These are phyloP conservation scores for Pseudolaguvia tuberculata DNA, from an alignment of 2,113 vertebrate genomes.

Conservation along the genomic window DNA sequence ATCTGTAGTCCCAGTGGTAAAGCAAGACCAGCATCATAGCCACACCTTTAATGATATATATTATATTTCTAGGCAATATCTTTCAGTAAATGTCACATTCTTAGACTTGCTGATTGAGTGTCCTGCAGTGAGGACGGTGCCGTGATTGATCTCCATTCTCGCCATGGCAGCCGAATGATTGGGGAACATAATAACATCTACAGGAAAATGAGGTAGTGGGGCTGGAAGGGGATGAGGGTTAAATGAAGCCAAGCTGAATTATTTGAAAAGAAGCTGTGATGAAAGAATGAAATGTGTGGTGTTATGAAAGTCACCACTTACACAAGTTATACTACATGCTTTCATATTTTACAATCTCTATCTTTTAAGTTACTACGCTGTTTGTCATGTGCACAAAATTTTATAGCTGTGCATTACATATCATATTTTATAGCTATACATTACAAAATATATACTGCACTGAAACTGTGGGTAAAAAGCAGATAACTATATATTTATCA, in stretches of 20 bases:
- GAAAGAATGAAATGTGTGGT: conserved; percentile 19
- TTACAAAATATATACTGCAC: background rate
- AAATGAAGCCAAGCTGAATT: conserved; percentile 33
- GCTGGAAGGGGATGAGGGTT: conserved; percentile 2
- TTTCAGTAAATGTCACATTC: conserved; percentile 62
- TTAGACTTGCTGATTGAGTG: conserved; percentile 50
- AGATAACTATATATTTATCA: no score
- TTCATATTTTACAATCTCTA: background rate
- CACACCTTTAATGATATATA: conserved; percentile 63
- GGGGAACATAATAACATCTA: conserved; percentile 39
- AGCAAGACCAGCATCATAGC: conserved; percentile 64
- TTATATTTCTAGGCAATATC: conserved; percentile 59
- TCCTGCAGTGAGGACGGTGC: conserved; percentile 27
- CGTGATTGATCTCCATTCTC: conserved; percentile 65
- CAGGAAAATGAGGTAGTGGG: background rate
- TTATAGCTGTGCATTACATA: background rate
- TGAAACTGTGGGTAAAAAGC: no score
- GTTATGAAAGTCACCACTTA: conserved; percentile 11
- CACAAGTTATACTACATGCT: conserved; percentile 9
- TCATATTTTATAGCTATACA: background rate
- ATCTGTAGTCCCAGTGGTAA: conserved; percentile 54
- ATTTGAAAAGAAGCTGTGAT: conserved; percentile 33
- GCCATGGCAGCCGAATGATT: conserved; percentile 32
- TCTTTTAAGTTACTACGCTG: background rate
- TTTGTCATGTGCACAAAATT: background rate